These are phyloP conservation scores for Atta cephalotes DNA, from an alignment of 1,140 invertebrate species.

Conservation along the genomic window DNA sequence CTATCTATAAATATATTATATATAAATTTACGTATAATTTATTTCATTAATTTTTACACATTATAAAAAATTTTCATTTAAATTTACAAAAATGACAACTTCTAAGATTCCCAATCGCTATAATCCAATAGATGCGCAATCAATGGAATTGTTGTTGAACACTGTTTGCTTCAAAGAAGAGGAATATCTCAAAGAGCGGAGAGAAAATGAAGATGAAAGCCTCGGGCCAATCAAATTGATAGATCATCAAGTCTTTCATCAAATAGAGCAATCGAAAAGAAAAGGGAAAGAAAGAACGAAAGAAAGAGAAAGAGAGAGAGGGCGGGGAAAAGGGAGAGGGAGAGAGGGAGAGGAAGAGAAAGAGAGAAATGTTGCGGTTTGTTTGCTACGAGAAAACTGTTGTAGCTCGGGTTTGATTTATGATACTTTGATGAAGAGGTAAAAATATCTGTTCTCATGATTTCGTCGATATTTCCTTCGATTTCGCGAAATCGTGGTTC, in stretches of 20 bases:
- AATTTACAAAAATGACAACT: not conserved
- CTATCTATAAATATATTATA: not conserved
- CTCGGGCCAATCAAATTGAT: not conserved
- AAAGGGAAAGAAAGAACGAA: not conserved
- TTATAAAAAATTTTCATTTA: not conserved
- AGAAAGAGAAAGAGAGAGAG: not conserved
- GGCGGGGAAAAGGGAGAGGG: too few species aligned
- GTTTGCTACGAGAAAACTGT: conserved; percentile 31
- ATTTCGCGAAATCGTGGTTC: not conserved
- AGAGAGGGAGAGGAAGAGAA: not conserved
- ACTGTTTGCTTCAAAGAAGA: not conserved
- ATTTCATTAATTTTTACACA: not conserved
- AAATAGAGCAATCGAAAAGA: not conserved
- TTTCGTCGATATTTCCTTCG: conserved; percentile 23
- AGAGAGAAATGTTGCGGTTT: not conserved
- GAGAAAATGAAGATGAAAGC: conserved; percentile 24
- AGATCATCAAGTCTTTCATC: conserved; percentile 13
- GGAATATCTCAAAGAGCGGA: not conserved
- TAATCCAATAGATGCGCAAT: not conserved
- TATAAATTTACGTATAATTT: not conserved
- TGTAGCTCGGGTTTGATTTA: conserved; percentile 34
- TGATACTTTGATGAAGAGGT: conserved; percentile 14
- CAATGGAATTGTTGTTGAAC: conserved; percentile 4
- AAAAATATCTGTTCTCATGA: conserved; percentile 24
- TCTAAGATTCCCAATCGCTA: not conserved